Evolutionary conservation across 2,113 vertebrate genomes (phyloP).

Genomic region (Alethe castanea): DNA sequence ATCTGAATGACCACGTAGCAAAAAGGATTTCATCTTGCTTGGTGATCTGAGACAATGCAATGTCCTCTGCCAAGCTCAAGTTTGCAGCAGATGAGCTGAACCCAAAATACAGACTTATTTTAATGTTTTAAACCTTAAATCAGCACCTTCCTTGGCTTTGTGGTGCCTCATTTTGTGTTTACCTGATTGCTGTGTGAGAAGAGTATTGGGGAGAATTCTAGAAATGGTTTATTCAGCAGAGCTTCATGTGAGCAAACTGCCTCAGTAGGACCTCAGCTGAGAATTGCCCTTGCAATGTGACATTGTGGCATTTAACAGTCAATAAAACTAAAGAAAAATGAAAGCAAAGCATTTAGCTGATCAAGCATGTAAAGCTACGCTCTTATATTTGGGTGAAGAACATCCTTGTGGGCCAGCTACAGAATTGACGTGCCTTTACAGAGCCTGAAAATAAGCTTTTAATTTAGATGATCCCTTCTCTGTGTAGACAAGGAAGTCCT

Average conservation of each 20-base stretch:
- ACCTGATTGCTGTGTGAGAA: not conserved
- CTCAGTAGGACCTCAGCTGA: not conserved
- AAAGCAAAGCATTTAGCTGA: not conserved
- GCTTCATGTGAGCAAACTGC: not conserved
- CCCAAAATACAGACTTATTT: not conserved
- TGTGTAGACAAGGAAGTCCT: not conserved
- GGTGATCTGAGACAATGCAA: not conserved
- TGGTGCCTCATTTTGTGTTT: not conserved
- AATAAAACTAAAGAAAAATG: not conserved
- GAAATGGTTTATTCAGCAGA: not conserved
- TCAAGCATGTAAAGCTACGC: not conserved
- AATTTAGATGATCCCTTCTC: not conserved
- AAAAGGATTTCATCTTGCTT: not conserved
- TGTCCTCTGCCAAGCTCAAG: not conserved
- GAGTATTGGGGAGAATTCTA: not conserved
- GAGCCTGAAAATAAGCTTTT: not conserved
- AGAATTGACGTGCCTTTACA: not conserved
- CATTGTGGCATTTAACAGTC: not conserved
- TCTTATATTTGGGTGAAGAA: not conserved
- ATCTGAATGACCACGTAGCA: not conserved
- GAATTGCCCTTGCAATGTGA: not conserved
- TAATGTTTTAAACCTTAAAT: not conserved
- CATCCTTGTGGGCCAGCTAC: not conserved
- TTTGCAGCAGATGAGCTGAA: not conserved
- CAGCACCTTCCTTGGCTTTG: not conserved